Percentiles rank a stretch among this genome's conserved stretches.
Evolutionary conservation across 1,140 invertebrate species (phyloP).

Genomic region (Drosophila jambulina): DNA sequence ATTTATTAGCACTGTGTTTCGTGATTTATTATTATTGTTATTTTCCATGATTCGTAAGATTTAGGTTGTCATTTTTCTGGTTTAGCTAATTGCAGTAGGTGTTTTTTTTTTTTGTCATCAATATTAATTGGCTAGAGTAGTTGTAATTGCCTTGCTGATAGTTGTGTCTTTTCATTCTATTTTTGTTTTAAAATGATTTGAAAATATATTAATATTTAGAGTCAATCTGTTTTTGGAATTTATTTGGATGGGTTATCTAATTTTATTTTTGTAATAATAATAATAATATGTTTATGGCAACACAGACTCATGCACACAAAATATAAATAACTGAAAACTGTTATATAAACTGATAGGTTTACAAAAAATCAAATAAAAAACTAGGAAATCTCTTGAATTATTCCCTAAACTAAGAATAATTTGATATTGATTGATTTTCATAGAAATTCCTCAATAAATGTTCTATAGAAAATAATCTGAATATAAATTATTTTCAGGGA

Average conservation of each 20-base stretch:
- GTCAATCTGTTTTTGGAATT: constrained; percentile 15
- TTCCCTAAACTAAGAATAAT: neutral
- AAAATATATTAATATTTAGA: neutral
- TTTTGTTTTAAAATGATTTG: constrained; percentile 21
- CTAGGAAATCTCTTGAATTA: neutral
- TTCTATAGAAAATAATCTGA: neutral
- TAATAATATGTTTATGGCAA: constrained; percentile 22
- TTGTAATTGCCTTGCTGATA: constrained; percentile 31
- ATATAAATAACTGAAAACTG: neutral
- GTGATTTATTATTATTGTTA: constrained; percentile 52
- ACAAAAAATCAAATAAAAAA: neutral
- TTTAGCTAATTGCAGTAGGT: constrained; percentile 36
- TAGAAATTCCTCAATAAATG: neutral
- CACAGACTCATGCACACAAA: constrained; percentile 26
- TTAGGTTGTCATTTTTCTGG: constrained; percentile 23
- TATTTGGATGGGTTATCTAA: constrained; percentile 5
- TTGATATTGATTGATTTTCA: neutral
- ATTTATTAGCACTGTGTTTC: constrained; percentile 51
- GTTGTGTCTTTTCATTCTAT: constrained; percentile 16
- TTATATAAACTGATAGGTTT: neutral
- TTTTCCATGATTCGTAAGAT: constrained; percentile 60
- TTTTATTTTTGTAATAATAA: neutral
- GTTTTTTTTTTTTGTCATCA: constrained; percentile 18
- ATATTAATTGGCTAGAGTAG: constrained; percentile 46
- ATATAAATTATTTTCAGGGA: neutral